Evolutionary conservation across 2,888 invertebrate genomes (phyloP), one percentile per base, ranked within the genome.

Genomic region (Macropis europaea): DNA sequence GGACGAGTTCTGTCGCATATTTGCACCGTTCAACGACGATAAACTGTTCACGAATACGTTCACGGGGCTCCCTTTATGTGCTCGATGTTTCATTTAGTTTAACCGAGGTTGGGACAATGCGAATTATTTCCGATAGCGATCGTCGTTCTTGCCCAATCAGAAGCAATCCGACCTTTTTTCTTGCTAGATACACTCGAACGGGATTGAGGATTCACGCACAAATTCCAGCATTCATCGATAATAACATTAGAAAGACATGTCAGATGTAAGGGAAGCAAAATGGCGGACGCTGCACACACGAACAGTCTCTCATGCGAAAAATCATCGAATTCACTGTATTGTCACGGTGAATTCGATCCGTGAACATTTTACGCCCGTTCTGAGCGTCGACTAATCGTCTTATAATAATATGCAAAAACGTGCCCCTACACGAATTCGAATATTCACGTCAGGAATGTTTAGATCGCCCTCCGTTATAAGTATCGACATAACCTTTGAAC

Each of bases 171-270:
- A 68, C 50, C 66, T 64, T 68, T n/a, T 56, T 76, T 63, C 68
- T 61, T 64, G 42, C 30, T 54, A 68, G 52, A 72, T 73, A 70
- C 66, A 72, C 68, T 73, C 54, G 32, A 67, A 69, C 53, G 26
- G 66, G 63, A 73, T 74, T 66, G 53, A 66, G 64, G 61, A 77
- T 67, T 79, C 75, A 81, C 82, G 71, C 75, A 77, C 72, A 77
- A 81, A 82, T 78, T 76, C 42, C 73, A 72, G 68, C 76, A 80
- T 82, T 82, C 79, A 81, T 86, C 84, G 87, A 87, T 87, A 87
- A 87, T 87, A 87, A 87, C 87, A 87, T 87, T 86, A 87, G 84
- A 87, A 83, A 86, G 87, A 87, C 85, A 87, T 87, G 86, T 87
- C 85, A 86, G 84, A 82, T 85, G 82, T 83, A 75, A 83, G 81